phyloP scores from a whole-genome alignment of 2,797 vertebrate genomes.

The Trachops cirrhosus region DNA sequence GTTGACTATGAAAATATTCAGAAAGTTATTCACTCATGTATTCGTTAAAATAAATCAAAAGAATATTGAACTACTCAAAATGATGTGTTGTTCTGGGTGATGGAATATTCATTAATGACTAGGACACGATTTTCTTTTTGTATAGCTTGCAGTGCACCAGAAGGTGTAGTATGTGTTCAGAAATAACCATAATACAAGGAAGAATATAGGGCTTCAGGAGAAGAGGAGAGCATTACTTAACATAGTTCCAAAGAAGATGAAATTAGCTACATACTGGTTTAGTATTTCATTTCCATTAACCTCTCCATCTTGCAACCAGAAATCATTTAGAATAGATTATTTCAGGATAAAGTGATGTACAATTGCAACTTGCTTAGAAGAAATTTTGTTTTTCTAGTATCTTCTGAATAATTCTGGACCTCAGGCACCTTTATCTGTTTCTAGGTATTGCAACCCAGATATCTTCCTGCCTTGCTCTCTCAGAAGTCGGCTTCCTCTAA shows the following conservation, averaged over 20 bases:
- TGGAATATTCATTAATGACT: background rate
- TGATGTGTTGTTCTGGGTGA: background rate
- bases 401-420: slow-evolving; percentile 29
- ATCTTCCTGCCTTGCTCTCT: background rate
- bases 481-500: background rate
- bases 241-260: slow-evolving; percentile 4
- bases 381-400: background rate
- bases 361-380: background rate
- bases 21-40: background rate
- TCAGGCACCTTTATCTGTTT: background rate
- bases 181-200: background rate
- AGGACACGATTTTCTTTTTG: background rate
- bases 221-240: background rate
- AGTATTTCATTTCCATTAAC: background rate
- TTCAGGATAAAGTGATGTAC: background rate
- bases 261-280: background rate
- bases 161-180: background rate
- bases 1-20: background rate
- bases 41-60: slow-evolving; percentile 33
- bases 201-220: background rate
- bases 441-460: slow-evolving; percentile 24
- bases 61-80: background rate
- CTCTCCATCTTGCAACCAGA: background rate
- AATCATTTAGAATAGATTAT: slow-evolving; percentile 25
- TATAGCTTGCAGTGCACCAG: background rate